Base-by-base conservation (phyloP, 2,888 invertebrate species). In the Oasisia sp. region DNA sequence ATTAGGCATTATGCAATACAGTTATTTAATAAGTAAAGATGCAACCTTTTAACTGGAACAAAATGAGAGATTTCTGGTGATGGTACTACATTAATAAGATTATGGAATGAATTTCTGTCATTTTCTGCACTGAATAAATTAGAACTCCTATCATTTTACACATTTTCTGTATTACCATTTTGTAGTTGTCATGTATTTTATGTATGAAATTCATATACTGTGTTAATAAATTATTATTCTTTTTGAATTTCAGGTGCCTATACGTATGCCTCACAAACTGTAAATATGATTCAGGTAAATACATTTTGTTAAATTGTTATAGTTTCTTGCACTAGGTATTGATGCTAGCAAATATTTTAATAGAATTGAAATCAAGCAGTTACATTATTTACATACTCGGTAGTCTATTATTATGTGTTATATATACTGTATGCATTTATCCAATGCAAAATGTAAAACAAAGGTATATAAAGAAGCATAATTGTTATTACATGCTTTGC, bases 261-360 rank as follows among this genome's bases (percentile, higher is more conserved):
- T 95, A 95, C 92, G 95, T 96, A 45, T 96, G 96, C 93, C 93
- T 95, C 12, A 94, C 94, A 32, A 96, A 95, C 94, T 96, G 96
- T 94, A 96, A 96, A 94, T 96, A 96, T 95, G 96, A 96, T 93
- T 95, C 95, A 93, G 96, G 96, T 96, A 94, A 95, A 95, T 74
- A 27, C 7, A 27, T 19, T 74, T 19, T 95, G 32, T 44, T n/a
- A 19, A 19, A 32, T 32, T 45, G 56, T 11, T 27, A 91, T 92
- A 9, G 11, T 32, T 32, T 91, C 91, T 32, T 38, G 32, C 12
- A 11, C 14, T 11, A 50, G 1, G 14, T 91, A 32, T 38, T 89
- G 89, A 38, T 32, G 50, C 1, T 9, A 14, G 50, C 14, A 50
- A 50, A 50, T 50, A 14, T 74, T 74, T n/a, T 27, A n/a, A 19